A percentile compares a stretch with the other conserved stretches of the same genome.
Evolutionary conservation across 1,140 invertebrate species (phyloP).

Genomic region (Nautilus pompilius): DNA sequence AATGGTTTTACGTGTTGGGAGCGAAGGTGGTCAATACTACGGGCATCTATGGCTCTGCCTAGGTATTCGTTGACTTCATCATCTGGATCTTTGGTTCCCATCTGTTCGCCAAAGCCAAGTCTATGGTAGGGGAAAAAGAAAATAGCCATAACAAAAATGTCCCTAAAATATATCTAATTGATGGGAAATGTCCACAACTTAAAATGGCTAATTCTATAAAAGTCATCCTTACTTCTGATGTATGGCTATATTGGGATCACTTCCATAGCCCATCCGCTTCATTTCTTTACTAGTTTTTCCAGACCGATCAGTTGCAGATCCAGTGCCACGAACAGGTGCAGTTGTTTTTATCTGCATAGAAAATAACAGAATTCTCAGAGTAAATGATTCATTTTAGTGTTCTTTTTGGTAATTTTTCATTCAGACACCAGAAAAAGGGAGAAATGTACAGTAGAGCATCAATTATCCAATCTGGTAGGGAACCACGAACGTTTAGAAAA

Average conservation of each 20-base stretch:
- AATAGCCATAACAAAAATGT: neutral
- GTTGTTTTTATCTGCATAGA: too few relatives aligned
- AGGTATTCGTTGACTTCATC: slow-evolving; percentile 94
- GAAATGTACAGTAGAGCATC: too few relatives aligned
- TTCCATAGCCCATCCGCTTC: slow-evolving; percentile 28
- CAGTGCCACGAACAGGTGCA: too few relatives aligned
- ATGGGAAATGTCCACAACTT: neutral
- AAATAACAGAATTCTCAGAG: too few relatives aligned
- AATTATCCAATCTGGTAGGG: too few relatives aligned
- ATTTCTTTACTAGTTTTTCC: slow-evolving; percentile 23
- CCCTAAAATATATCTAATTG: neutral
- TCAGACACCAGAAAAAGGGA: too few relatives aligned
- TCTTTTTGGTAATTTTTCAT: too few relatives aligned
- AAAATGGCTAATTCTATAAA: neutral
- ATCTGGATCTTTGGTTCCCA: slow-evolving; percentile 64
- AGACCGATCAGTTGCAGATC: too few relatives aligned
- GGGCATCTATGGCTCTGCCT: slow-evolving; percentile 86
- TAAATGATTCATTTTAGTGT: too few relatives aligned
- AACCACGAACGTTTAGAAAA: too few relatives aligned
- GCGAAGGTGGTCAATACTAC: slow-evolving; percentile 84
- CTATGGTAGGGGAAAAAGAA: slow-evolving; percentile 50
- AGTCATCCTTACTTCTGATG: slow-evolving; percentile 52
- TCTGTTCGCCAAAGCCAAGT: slow-evolving; percentile 63
- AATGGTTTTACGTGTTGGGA: slow-evolving; percentile 81
- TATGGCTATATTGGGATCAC: slow-evolving; percentile 34